Conservation (phyloP, 1,140 invertebrate genomes). For the Augochlora pura region DNA sequence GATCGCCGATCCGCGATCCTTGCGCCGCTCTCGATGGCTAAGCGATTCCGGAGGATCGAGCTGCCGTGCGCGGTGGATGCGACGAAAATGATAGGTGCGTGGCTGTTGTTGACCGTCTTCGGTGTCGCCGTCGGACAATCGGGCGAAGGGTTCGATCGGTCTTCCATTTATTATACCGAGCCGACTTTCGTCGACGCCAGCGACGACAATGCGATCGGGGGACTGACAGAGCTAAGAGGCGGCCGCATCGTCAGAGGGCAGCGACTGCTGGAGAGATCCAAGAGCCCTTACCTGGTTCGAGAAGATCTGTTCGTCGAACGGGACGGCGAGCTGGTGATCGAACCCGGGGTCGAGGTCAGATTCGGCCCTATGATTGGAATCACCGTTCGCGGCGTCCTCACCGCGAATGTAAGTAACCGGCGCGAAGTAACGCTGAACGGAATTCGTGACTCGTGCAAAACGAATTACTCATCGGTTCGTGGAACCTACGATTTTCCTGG, state of each 20-base stretch:
- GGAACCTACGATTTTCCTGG: neutral
- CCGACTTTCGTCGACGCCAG: constrained; percentile 62
- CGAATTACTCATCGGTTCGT: neutral
- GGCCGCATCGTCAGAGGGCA: constrained; percentile 82
- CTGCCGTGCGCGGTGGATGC: neutral
- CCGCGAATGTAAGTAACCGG: constrained; percentile 87
- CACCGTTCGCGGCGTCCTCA: constrained; percentile 92
- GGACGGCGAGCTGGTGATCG: constrained; percentile 88
- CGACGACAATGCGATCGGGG: constrained; percentile 18
- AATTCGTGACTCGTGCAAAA: neutral
- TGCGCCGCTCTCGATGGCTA: neutral
- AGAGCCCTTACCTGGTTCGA: constrained; percentile 89
- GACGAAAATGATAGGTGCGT: constrained; percentile 35
- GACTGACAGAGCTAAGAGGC: constrained; percentile 83
- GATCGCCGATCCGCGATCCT: neutral
- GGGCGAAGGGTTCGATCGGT: constrained; percentile 63
- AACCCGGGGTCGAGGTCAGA: constrained; percentile 91
- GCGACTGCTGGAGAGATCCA: constrained; percentile 78
- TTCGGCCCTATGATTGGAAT: constrained; percentile 95
- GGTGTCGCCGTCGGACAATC: constrained; percentile 20
- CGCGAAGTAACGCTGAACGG: neutral
- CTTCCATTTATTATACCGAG: constrained; percentile 77
- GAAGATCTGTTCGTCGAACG: constrained; percentile 90
- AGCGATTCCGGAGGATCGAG: neutral
- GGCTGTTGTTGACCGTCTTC: constrained; percentile 15